phyloP scores from a whole-genome alignment of 2,113 vertebrate species.

The Semicossyphus pulcher region DNA sequence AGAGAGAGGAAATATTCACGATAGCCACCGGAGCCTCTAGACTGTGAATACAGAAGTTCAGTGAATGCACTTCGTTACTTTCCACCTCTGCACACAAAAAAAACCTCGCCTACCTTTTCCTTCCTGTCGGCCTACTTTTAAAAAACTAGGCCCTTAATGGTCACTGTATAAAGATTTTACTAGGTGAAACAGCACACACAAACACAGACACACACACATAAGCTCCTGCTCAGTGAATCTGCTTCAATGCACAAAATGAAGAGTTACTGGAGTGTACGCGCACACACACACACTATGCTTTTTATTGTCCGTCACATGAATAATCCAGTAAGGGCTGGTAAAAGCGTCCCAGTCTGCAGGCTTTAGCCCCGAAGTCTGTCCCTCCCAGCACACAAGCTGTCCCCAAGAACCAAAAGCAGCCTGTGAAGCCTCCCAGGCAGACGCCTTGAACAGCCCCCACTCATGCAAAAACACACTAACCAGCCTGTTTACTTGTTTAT shows the following conservation, averaged over 20 bases:
- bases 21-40: not conserved
- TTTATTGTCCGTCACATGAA: constrained; percentile 47
- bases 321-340: constrained; percentile 49
- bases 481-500: not conserved
- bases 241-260: constrained; percentile 25
- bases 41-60: not conserved
- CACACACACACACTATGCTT: not conserved
- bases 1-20: not conserved
- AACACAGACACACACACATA: not conserved
- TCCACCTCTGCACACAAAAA: not conserved
- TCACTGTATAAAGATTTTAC: not conserved
- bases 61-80: not conserved
- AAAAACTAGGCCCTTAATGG: not conserved
- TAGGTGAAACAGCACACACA: not conserved
- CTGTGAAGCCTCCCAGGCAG: constrained; percentile 20
- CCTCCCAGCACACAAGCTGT: constrained; percentile 54
- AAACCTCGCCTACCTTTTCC: not conserved
- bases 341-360: constrained; percentile 52
- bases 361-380: constrained; percentile 28
- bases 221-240: not conserved
- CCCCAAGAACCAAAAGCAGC: constrained; percentile 13
- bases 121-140: not conserved
- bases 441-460: not conserved
- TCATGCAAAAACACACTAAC: not conserved
- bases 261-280: not conserved